A percentile compares a stretch with the other conserved stretches of the same genome.
Evolutionary conservation across 2,113 vertebrate species (phyloP).

Genomic region (Centropus bengalensis): DNA sequence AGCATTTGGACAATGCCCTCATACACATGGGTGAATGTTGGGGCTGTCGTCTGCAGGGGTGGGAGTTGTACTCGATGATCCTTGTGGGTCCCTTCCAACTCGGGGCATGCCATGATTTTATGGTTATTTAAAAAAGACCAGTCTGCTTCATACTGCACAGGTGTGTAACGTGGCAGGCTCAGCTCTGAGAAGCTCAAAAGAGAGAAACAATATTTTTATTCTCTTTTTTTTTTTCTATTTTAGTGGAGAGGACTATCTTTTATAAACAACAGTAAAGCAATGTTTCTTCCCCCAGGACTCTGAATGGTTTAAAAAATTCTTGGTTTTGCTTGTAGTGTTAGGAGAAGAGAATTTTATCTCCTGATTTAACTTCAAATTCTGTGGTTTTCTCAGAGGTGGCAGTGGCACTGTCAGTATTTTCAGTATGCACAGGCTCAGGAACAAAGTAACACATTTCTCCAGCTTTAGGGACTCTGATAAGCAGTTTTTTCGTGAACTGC

Average conservation of each 20-base stretch:
- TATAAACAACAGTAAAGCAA: background rate
- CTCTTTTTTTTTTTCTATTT: background rate
- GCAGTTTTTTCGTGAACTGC: background rate
- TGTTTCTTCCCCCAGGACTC: background rate
- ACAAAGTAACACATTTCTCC: background rate
- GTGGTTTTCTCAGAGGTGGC: background rate
- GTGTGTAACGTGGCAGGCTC: background rate
- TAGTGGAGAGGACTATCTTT: background rate
- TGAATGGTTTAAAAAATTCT: background rate
- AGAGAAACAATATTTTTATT: background rate
- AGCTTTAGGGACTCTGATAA: background rate
- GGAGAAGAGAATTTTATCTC: background rate
- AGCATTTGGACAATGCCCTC: too few relatives aligned
- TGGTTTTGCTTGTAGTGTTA: background rate
- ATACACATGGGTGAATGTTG: too few relatives aligned
- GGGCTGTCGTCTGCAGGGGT: too few relatives aligned
- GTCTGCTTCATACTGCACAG: background rate
- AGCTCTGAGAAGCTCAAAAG: background rate
- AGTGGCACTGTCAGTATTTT: background rate
- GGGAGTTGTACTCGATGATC: too few relatives aligned
- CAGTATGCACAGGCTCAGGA: background rate
- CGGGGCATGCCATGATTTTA: too few relatives aligned
- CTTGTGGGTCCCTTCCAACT: too few relatives aligned
- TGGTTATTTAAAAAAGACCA: too few relatives aligned
- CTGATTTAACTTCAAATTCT: background rate